Evolutionary conservation across 2,797 vertebrate species (phyloP).

Genomic region (Echiichthys vipera): DNA sequence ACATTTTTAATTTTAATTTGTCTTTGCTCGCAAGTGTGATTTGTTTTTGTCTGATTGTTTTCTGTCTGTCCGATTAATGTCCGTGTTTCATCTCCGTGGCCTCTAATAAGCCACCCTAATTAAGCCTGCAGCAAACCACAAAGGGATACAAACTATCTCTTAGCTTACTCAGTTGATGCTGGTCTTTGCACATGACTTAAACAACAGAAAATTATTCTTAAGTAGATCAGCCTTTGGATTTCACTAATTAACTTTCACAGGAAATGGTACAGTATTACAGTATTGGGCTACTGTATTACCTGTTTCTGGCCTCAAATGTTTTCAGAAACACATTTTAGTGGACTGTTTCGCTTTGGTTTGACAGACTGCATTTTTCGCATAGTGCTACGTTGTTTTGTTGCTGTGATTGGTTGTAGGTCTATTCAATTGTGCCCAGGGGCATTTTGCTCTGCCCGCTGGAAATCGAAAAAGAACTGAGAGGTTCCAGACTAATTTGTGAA

Average conservation of each 20-base stretch:
- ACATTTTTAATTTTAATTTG: background rate
- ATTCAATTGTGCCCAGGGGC: no score
- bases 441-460: no score
- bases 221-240: constrained; percentile 18
- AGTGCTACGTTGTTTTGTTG: no score
- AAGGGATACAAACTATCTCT: constrained; percentile 10
- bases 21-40: constrained; percentile 28
- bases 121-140: constrained; percentile 43
- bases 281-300: constrained; percentile 14
- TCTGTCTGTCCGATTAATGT: constrained; percentile 54
- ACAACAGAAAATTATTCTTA: constrained; percentile 40
- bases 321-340: no score
- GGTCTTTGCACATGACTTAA: constrained; percentile 22
- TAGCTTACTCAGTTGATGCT: constrained; percentile 36
- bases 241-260: constrained; percentile 14
- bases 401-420: no score
- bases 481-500: no score
- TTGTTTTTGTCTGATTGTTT: constrained; percentile 55
- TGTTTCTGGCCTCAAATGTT: no score
- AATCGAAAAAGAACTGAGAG: no score
- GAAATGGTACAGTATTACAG: background rate
- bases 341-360: no score
- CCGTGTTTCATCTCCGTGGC: constrained; percentile 50
- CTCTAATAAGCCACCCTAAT: constrained; percentile 58
- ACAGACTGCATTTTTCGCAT: no score